phyloP scores from a whole-genome alignment of 2,797 vertebrate species.

The Enteromius viviparus region DNA sequence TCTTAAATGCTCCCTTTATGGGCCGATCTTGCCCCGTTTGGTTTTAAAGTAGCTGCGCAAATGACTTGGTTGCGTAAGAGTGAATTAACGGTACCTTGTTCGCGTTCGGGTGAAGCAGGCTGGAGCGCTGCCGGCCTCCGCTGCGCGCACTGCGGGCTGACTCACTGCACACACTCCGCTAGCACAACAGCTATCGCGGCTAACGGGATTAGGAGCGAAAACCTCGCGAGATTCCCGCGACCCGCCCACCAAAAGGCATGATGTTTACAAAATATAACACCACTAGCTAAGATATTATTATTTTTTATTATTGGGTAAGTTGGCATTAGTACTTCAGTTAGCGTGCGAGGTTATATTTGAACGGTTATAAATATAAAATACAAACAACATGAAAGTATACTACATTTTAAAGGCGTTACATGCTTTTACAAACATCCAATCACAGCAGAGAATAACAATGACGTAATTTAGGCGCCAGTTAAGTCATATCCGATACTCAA shows the following conservation, averaged over 20 bases:
- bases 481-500: neutral
- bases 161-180: constrained; percentile 33
- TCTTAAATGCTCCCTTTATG: neutral
- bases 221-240: neutral
- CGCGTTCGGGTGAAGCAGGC: constrained; percentile 31
- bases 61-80: neutral
- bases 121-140: constrained; percentile 50
- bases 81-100: constrained; percentile 40
- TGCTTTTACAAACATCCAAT: constrained; percentile 40
- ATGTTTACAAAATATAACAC: constrained; percentile 8
- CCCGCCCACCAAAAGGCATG: neutral
- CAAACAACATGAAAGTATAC: neutral
- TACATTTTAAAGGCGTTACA: no score
- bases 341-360: neutral
- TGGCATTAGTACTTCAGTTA: no score
- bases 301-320: neutral
- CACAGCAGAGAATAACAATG: neutral
- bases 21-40: neutral
- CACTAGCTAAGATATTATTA: no score
- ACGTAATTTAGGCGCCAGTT: constrained; percentile 52
- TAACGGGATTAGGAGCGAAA: constrained; percentile 19
- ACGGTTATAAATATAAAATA: neutral
- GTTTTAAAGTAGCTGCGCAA: neutral
- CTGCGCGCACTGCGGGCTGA: constrained; percentile 40
- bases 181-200: constrained; percentile 9